Evolutionary conservation across 2,888 invertebrate genomes (phyloP).

Genomic region (Siphonodentalium dalli): DNA sequence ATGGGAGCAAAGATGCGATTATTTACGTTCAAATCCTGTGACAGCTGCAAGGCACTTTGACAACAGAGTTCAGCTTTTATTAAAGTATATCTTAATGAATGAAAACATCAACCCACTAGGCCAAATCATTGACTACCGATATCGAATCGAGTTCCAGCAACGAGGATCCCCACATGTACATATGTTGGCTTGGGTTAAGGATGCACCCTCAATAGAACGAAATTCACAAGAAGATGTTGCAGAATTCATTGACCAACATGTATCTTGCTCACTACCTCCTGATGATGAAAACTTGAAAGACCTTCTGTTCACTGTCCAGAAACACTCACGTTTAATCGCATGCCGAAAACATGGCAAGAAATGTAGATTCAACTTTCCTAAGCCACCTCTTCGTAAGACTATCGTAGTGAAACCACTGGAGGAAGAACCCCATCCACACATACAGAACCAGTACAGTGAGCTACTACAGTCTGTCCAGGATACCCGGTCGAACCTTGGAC

Average conservation of each 20-base stretch:
- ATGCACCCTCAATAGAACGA: conserved; percentile 27
- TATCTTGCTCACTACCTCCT: conserved; percentile 25
- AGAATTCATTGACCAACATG: conserved; percentile 20
- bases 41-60: conserved; percentile 39
- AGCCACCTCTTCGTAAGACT: conserved; percentile 17
- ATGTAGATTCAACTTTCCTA: conserved; percentile 25
- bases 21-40: conserved; percentile 33
- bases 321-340: conserved; percentile 25
- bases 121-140: conserved; percentile 30
- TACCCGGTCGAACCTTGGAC: conserved; percentile 1
- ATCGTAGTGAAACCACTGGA: conserved; percentile 12
- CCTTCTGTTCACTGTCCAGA: conserved; percentile 18
- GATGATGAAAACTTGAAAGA: conserved; percentile 15
- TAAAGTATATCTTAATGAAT: conserved; percentile 12
- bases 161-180: conserved; percentile 38
- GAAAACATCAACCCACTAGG: conserved; percentile 29
- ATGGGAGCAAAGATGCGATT: conserved; percentile 27
- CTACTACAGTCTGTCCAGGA: conserved; percentile 12
- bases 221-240: conserved; percentile 20
- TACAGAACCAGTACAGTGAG: conserved; percentile 6
- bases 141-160: conserved; percentile 37
- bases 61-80: conserved; percentile 26
- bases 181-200: conserved; percentile 31
- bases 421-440: not conserved
- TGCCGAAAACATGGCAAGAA: conserved; percentile 24